phyloP scores from a whole-genome alignment of 2,113 vertebrate genomes.

The Gila orcuttii region DNA sequence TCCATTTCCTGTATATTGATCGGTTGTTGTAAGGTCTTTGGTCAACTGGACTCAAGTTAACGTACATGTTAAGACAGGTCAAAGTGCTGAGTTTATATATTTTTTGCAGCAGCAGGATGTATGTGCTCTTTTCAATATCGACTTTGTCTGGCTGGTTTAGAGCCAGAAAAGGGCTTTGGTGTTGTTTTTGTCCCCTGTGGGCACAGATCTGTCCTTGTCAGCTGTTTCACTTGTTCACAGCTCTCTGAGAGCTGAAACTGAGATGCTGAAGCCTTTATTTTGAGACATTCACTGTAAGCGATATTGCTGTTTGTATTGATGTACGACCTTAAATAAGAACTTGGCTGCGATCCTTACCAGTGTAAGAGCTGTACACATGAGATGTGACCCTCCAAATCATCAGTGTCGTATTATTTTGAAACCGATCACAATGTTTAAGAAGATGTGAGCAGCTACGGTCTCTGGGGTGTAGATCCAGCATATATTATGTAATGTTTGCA shows the following conservation, averaged over 20 bases:
- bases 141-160: conserved; percentile 25
- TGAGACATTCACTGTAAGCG: not conserved
- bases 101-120: not conserved
- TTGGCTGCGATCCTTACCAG: not conserved
- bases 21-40: not conserved
- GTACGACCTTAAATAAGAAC: not conserved
- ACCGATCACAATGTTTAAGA: not conserved
- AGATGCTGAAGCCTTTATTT: conserved; percentile 20
- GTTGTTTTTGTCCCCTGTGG: conserved; percentile 6
- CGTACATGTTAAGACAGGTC: not conserved
- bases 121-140: not conserved
- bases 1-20: not conserved
- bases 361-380: conserved; percentile 24
- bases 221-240: conserved; percentile 28
- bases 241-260: conserved; percentile 10
- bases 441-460: not conserved
- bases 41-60: not conserved
- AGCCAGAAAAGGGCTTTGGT: conserved; percentile 14
- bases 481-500: not conserved
- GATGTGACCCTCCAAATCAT: conserved; percentile 5
- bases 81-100: not conserved
- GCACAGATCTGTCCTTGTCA: conserved; percentile 3
- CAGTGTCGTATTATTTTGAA: not conserved
- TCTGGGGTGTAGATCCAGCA: not conserved
- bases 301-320: conserved; percentile 5